These are phyloP conservation scores for Sebastes melanostomus DNA, from an alignment of 2,797 vertebrate genomes.

Conservation along the genomic window DNA sequence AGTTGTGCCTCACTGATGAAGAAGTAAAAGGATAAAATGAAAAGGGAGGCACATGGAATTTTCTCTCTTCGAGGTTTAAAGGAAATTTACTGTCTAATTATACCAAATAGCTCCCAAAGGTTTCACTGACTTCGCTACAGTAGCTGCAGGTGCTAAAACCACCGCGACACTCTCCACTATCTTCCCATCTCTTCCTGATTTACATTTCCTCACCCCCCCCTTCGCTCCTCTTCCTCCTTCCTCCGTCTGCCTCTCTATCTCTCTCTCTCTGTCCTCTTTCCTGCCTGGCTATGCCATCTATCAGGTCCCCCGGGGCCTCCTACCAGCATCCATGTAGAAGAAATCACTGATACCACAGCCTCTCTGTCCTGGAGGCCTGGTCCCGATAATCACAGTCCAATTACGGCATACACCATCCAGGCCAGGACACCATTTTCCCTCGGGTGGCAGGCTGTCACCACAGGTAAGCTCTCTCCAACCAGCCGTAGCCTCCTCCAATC, in stretches of 20 bases:
- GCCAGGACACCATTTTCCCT: conserved; percentile 97
- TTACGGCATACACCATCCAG: conserved; percentile 93
- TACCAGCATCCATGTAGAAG: conserved; percentile 91
- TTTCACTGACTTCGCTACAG: conserved; percentile 55
- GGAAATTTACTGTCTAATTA: conserved; percentile 72
- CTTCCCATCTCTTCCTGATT: conserved; percentile 59
- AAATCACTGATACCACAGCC: conserved; percentile 93
- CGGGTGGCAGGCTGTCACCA: conserved; percentile 97
- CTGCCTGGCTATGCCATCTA: conserved; percentile 57
- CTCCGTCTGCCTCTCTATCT: conserved; percentile 35
- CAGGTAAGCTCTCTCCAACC: conserved; percentile 87
- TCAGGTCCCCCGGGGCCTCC: conserved; percentile 95
- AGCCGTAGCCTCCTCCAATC: conserved; percentile 68
- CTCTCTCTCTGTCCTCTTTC: conserved; percentile 33
- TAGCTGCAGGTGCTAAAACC: conserved; percentile 62
- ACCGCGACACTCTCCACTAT: conserved; percentile 16
- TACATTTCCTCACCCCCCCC: conserved; percentile 37
- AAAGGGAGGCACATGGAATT: conserved; percentile 34
- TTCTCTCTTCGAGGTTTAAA: conserved; percentile 43
- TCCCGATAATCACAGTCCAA: conserved; percentile 97
- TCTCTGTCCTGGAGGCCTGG: conserved; percentile 97
- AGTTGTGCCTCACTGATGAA: conserved; percentile 14
- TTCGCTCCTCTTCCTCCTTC: neutral
- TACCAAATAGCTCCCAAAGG: conserved; percentile 64
- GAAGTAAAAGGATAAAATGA: conserved; percentile 27